Evolutionary conservation across 2,113 vertebrate species (phyloP).

Genomic region (Deroptyus accipitrinus): DNA sequence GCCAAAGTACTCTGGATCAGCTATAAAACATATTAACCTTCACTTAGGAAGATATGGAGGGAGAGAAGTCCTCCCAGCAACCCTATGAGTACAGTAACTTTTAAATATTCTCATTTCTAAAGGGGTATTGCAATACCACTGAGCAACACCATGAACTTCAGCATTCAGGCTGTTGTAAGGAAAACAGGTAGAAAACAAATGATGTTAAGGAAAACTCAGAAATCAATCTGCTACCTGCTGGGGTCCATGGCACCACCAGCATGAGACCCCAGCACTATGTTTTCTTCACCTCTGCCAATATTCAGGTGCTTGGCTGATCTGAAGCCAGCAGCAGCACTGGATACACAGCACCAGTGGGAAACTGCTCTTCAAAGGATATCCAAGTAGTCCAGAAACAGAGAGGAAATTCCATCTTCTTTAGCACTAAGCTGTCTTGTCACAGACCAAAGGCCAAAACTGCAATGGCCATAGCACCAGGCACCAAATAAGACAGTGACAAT

Average conservation of each 20-base stretch:
- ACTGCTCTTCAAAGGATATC: neutral
- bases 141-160: fast-evolving
- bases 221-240: neutral
- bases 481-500: neutral
- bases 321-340: neutral
- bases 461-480: neutral
- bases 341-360: neutral
- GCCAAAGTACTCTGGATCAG: neutral
- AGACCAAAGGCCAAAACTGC: neutral
- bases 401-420: neutral
- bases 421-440: neutral
- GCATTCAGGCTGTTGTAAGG: neutral
- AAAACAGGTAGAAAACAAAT: neutral
- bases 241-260: neutral
- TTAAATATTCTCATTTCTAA: neutral
- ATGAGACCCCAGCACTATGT: neutral
- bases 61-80: neutral
- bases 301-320: neutral
- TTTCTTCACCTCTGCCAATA: neutral
- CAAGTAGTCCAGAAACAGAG: neutral
- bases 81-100: neutral
- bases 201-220: neutral
- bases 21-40: neutral
- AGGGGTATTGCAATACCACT: too few relatives aligned
- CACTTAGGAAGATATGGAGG: neutral